Percentiles rank a stretch among this genome's conserved stretches.
Conservation (phyloP, 1,140 invertebrate genomes). For the Drosophila arizonae region DNA sequence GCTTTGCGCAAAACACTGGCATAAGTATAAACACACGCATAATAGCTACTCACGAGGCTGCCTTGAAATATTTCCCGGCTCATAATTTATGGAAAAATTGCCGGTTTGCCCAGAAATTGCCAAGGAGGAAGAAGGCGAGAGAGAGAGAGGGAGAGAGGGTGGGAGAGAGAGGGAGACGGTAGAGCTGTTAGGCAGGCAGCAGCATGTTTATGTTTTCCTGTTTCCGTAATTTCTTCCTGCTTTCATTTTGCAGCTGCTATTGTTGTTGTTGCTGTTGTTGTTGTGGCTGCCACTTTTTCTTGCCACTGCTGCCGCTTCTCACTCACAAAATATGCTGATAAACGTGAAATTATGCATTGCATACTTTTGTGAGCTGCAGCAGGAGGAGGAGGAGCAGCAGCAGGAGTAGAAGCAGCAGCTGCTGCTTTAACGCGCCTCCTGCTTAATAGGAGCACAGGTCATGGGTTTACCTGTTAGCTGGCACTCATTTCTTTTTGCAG, state of each 20-base stretch:
- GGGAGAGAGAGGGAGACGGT: too few species aligned
- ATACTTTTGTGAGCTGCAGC: constrained; percentile 42
- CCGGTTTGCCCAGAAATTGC: constrained; percentile 18
- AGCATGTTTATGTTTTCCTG: constrained; percentile 77
- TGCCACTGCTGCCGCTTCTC: constrained; percentile 14
- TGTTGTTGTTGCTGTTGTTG: background rate
- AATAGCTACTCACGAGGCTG: constrained; percentile 58
- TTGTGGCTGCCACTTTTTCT: constrained; percentile 28
- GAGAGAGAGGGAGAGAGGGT: background rate
- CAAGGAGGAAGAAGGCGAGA: background rate
- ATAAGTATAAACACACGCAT: constrained; percentile 51
- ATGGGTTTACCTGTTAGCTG: too few species aligned
- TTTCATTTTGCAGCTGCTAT: constrained; percentile 50
- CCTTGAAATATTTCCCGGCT: constrained; percentile 70
- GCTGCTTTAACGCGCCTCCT: constrained; percentile 7
- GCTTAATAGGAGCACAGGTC: too few species aligned
- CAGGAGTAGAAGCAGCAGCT: background rate
- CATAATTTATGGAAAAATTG: constrained; percentile 77
- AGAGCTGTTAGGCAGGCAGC: constrained; percentile 37
- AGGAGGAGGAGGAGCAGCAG: constrained; percentile 9
- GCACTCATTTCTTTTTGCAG: too few species aligned
- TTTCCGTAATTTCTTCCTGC: constrained; percentile 78
- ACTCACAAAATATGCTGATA: constrained; percentile 22
- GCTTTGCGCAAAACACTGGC: background rate
- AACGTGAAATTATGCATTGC: constrained; percentile 53